These are phyloP conservation scores for Oscheius sp. DNA, from an alignment of 1,140 invertebrate genomes.

Conservation along the genomic window DNA sequence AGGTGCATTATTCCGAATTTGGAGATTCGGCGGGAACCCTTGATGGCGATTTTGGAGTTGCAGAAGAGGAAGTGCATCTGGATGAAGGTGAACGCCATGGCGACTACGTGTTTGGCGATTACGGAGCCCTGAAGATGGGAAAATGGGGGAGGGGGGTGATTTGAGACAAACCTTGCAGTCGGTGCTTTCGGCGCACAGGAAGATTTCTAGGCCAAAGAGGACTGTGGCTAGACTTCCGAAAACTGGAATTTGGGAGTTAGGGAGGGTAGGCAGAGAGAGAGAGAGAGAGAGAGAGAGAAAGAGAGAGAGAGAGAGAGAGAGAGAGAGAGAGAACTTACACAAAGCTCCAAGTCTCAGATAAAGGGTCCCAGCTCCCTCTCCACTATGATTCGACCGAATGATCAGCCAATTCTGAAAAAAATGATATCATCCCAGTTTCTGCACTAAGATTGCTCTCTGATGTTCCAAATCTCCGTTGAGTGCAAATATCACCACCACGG, in stretches of 20 bases:
- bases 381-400: conserved; percentile 42
- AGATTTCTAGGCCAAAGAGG: conserved; percentile 58
- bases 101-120: conserved; percentile 47
- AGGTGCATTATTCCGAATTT: conserved; percentile 60
- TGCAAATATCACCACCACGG: too few species aligned
- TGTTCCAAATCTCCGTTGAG: too few species aligned
- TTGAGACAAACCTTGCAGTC: conserved; percentile 29
- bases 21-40: conserved; percentile 52
- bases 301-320: not conserved
- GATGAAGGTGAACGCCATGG: conserved; percentile 56
- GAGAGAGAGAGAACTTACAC: conserved; percentile 41
- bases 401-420: conserved; percentile 15
- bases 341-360: conserved; percentile 56
- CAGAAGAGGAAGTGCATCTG: conserved; percentile 62
- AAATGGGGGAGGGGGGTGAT: not conserved
- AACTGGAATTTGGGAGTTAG: too few species aligned
- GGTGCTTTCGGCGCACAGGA: conserved; percentile 49
- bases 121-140: not conserved
- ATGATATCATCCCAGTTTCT: not conserved
- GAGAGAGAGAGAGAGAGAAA: conserved; percentile 16
- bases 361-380: conserved; percentile 53
- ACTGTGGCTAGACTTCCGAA: conserved; percentile 59
- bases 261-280: too few species aligned
- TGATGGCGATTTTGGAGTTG: conserved; percentile 56
- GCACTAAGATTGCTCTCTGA: too few species aligned